These are phyloP conservation scores for Sprattus sprattus DNA, from an alignment of 2,113 vertebrate species.

Conservation along the genomic window DNA sequence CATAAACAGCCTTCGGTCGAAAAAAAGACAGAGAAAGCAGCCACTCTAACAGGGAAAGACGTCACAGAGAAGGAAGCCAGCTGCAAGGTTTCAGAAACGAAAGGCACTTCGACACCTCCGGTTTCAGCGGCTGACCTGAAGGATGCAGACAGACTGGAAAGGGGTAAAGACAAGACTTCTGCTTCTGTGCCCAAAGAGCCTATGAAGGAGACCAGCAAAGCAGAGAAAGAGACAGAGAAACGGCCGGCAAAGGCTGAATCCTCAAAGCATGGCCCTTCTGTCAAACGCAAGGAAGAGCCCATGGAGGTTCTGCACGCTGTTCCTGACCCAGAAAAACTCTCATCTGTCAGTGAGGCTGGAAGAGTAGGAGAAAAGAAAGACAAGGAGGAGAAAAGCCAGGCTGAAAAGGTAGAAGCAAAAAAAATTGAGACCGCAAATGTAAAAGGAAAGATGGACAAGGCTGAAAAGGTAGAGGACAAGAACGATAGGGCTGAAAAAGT, in stretches of 20 bases:
- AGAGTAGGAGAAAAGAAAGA: not conserved
- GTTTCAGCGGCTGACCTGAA: not conserved
- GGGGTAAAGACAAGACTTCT: not conserved
- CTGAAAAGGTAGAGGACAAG: not conserved
- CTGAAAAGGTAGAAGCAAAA: not conserved
- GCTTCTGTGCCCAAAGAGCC: not conserved
- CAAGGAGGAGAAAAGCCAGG: not conserved
- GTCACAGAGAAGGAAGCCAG: not conserved
- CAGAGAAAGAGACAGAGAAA: constrained; percentile 19
- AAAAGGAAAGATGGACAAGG: not conserved
- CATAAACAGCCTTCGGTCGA: not conserved
- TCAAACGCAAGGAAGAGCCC: constrained; percentile 21
- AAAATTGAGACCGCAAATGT: not conserved
- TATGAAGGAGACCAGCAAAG: not conserved
- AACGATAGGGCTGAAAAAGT: not conserved
- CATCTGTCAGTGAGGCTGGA: not conserved
- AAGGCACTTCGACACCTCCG: not conserved
- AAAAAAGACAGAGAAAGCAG: not conserved
- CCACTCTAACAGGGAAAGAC: not conserved
- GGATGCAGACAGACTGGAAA: not conserved
- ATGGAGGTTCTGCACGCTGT: constrained; percentile 27
- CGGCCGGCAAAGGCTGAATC: not conserved
- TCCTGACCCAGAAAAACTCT: not conserved
- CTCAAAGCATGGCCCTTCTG: not conserved
- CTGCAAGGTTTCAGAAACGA: not conserved